Evolutionary conservation across 2,888 invertebrate genomes (phyloP).

Genomic region (Agrilus cyanescens): DNA sequence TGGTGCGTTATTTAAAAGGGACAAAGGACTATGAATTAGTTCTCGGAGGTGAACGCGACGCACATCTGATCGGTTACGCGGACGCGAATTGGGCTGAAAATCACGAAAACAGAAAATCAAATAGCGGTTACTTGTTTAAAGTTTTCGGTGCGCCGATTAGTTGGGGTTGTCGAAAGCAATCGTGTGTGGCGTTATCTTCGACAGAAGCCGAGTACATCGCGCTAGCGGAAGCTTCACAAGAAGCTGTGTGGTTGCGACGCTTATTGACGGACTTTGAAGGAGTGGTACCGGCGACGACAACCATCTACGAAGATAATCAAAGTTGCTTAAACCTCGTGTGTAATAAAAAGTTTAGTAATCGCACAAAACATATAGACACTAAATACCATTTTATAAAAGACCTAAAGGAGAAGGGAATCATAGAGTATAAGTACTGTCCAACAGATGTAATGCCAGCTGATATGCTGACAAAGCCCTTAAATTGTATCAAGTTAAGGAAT

Average conservation of each 20-base stretch:
- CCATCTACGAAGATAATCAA: conserved; percentile 14
- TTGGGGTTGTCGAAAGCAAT: conserved; percentile 23
- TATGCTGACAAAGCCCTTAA: too few relatives aligned
- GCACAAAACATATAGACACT: too few relatives aligned
- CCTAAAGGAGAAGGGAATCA: too few relatives aligned
- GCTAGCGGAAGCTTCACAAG: conserved; percentile 13
- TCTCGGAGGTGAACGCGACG: too few relatives aligned
- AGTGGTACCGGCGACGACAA: neutral
- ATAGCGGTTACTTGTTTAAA: conserved; percentile 21
- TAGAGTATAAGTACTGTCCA: too few relatives aligned
- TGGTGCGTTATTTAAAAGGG: conserved; percentile 18
- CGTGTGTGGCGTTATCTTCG: conserved; percentile 14
- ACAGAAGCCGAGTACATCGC: too few relatives aligned
- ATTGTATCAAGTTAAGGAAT: too few relatives aligned
- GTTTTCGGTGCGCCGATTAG: conserved; percentile 16
- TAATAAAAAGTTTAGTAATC: too few relatives aligned
- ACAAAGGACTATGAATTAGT: too few relatives aligned
- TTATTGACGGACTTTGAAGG: conserved; percentile 8
- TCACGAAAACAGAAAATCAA: conserved; percentile 20
- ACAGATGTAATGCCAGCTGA: too few relatives aligned
- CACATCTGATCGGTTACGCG: too few relatives aligned
- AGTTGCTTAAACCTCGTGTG: conserved; percentile 6
- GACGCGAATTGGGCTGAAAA: conserved; percentile 28
- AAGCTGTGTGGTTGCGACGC: conserved; percentile 10
- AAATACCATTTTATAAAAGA: too few relatives aligned